Base-by-base conservation (phyloP, 2,113 vertebrate genomes). In the Chiloscyllium plagiosum region DNA sequence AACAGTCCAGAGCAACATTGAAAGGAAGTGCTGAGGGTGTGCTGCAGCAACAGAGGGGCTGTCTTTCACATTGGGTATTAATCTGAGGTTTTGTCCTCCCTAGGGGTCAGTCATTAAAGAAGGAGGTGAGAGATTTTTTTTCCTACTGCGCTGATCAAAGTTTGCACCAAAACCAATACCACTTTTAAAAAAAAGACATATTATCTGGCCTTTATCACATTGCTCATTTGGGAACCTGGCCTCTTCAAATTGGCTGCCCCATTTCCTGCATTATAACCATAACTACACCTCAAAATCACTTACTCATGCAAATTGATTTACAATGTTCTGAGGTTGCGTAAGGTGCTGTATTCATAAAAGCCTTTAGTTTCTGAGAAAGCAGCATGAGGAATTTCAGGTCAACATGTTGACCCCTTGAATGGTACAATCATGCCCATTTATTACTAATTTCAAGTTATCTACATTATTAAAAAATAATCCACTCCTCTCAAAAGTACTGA, bases 301-400 rank as follows among this genome's bases (percentile, higher is more conserved):
- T 93, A 37, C 8, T 68, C 15, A 17, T 83, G 80, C 2, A 83
- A 83, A 47, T 33, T 2, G 1, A 17, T 37, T 3, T 37, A n/a
- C 33, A 68, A 66, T 4, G n/a, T 7, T 8, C n/a, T 42, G 61
- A 68, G 89, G 8, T 93, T 17, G 29, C 66, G 56, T 33, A 66
- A n/a, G 33, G 56, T n/a, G 33, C 15, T 5, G 7, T 37, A 33
- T 15, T 65, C 61, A 90, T n/a, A 92, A 13, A 76, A 12, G 19
- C n/a, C 33, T 92, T 92, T 92, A 92, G 42, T 68, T 93, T 89
- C 86, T 89, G 26, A 66, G 89, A 37, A 37, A 68, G 33, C 61
- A 66, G 29, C 20, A 12, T 93, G 89, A 93, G 61, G 66, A 20
- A 68, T 66, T 20, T 37, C 56, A 66, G 61, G 22, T 19, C 6